These are phyloP conservation scores for Molorchus minor DNA, from an alignment of 2,888 invertebrate genomes.

Conservation along the genomic window DNA sequence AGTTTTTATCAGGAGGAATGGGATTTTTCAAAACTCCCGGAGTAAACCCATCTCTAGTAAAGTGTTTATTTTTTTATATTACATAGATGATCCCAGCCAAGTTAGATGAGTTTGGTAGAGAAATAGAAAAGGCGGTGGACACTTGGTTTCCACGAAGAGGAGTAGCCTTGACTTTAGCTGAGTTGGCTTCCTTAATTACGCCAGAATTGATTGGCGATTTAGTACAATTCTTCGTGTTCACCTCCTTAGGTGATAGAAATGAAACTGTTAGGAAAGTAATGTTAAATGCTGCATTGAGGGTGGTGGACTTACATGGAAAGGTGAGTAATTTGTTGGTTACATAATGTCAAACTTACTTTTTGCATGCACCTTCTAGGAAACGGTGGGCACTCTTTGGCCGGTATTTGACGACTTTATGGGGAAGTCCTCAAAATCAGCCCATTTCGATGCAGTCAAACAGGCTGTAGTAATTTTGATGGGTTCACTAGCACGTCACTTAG, in stretches of 20 bases:
- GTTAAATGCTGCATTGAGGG: slow-evolving; percentile 91
- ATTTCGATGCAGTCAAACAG: slow-evolving; percentile 92
- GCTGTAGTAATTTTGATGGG: slow-evolving; percentile 98
- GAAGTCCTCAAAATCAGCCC: slow-evolving; percentile 89
- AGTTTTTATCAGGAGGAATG: no score
- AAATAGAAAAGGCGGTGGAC: slow-evolving; percentile 85
- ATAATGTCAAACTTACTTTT: neutral
- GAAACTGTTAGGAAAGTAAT: slow-evolving; percentile 86
- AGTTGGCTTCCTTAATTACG: slow-evolving; percentile 79
- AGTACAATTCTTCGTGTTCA: slow-evolving; percentile 85
- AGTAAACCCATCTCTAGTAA: no score
- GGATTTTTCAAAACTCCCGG: no score
- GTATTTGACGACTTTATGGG: slow-evolving; percentile 94
- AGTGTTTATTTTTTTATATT: no score
- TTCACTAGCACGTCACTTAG: slow-evolving; percentile 94
- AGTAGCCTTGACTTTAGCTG: slow-evolving; percentile 82
- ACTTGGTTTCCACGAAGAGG: slow-evolving; percentile 92
- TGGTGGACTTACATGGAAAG: slow-evolving; percentile 93
- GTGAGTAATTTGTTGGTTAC: slow-evolving; percentile 57
- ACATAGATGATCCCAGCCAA: slow-evolving; percentile 84
- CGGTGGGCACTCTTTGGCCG: slow-evolving; percentile 80
- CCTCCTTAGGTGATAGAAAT: slow-evolving; percentile 86
- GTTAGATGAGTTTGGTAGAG: slow-evolving; percentile 91
- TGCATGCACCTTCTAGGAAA: slow-evolving; percentile 64
- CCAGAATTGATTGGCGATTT: slow-evolving; percentile 74